Conservation (phyloP, 2,797 vertebrate species). For the Oryzias dopingdopingensis region DNA sequence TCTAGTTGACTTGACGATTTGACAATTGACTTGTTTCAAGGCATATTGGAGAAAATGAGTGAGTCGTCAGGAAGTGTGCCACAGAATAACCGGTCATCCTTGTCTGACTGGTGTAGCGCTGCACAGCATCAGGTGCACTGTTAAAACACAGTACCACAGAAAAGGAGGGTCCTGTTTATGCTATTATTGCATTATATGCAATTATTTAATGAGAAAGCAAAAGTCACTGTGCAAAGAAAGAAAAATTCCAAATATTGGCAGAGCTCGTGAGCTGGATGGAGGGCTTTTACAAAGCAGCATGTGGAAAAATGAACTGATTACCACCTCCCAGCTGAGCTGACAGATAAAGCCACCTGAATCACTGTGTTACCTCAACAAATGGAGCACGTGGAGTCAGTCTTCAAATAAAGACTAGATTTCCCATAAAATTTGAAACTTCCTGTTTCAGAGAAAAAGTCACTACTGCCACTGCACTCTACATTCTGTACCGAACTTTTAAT, state of each 20-base stretch:
- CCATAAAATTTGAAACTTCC: conserved; percentile 39
- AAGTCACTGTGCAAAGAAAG: conserved; percentile 13
- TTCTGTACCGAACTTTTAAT: no score
- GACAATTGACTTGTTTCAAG: no score
- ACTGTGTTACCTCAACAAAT: not conserved
- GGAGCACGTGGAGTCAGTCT: not conserved
- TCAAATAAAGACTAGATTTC: conserved; percentile 28
- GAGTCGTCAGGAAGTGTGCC: no score
- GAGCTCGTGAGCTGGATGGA: conserved; percentile 14
- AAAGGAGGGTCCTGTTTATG: not conserved
- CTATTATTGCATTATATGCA: no score
- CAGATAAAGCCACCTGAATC: conserved; percentile 19
- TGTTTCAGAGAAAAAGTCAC: conserved; percentile 52
- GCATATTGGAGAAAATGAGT: no score
- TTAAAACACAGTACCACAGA: not conserved
- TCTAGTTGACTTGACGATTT: no score
- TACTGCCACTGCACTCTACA: not conserved
- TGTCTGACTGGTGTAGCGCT: no score
- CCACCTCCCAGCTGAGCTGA: conserved; percentile 26
- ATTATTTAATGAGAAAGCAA: conserved; percentile 16
- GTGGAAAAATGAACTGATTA: conserved; percentile 46
- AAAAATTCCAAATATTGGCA: conserved; percentile 25
- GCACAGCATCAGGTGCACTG: not conserved
- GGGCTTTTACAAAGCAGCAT: conserved; percentile 33
- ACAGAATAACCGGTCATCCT: no score